Conservation (phyloP, 2,113 vertebrate genomes). For the Platanista minor region DNA sequence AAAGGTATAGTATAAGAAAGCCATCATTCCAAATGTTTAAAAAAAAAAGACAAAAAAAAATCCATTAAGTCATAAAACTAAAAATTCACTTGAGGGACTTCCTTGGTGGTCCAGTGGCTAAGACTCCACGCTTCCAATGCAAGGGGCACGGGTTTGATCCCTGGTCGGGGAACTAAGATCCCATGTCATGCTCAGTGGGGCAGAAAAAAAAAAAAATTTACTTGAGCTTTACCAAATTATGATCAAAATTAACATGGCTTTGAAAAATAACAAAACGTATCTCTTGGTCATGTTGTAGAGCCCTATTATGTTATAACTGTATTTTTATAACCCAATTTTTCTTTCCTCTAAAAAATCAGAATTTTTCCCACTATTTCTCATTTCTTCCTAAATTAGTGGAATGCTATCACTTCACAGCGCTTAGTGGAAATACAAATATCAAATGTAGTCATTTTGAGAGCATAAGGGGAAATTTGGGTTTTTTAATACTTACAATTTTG, state of each 20-base stretch:
- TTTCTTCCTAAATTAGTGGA: background rate
- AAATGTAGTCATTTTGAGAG: background rate
- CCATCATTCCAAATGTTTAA: background rate
- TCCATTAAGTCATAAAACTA: background rate
- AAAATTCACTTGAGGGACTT: background rate
- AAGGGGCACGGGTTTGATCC: no score
- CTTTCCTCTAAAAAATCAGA: constrained; percentile 17
- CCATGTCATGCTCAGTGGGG: no score
- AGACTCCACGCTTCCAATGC: no score
- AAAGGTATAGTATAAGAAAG: background rate
- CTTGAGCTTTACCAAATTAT: background rate
- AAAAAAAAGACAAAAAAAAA: background rate
- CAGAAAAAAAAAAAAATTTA: background rate
- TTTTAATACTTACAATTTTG: constrained; percentile 88
- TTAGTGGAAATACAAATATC: background rate
- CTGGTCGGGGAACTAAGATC: no score
- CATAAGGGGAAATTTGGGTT: background rate
- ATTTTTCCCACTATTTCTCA: background rate
- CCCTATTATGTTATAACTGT: background rate
- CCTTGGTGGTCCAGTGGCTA: no score
- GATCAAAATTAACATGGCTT: background rate
- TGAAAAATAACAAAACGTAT: background rate
- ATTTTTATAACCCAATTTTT: background rate
- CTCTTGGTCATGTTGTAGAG: background rate
- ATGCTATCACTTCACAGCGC: background rate